Percentiles rank a stretch among this genome's conserved stretches.
These are phyloP conservation scores for Notocelia uddmanniana DNA, from an alignment of 2,888 invertebrate genomes.

Conservation along the genomic window DNA sequence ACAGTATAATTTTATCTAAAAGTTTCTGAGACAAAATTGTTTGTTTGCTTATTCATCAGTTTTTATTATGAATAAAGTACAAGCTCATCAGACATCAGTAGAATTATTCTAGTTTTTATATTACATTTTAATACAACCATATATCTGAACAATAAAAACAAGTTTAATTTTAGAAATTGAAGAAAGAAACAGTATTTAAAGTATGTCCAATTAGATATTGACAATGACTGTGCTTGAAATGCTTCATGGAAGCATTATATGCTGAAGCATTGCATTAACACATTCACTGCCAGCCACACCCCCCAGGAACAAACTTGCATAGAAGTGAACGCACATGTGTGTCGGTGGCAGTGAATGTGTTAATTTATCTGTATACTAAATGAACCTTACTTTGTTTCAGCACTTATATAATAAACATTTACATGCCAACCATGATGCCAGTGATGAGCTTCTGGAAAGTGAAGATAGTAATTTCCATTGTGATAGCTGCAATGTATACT, in stretches of 20 bases:
- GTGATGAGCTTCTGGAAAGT: slow-evolving; percentile 49
- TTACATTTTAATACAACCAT: not conserved
- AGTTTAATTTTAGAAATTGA: too few species aligned
- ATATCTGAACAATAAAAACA: not conserved
- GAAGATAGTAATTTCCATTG: slow-evolving; percentile 72
- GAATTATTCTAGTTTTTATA: too few species aligned
- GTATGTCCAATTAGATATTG: not conserved
- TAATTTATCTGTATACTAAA: not conserved
- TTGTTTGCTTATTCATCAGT: not conserved
- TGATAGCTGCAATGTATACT: slow-evolving; percentile 84
- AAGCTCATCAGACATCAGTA: not conserved
- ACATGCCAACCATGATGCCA: slow-evolving; percentile 71
- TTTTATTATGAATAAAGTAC: not conserved
- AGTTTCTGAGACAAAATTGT: too few species aligned
- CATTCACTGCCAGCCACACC: too few species aligned
- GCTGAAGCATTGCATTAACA: too few species aligned
- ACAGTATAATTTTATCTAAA: not conserved
- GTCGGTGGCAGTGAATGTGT: too few species aligned
- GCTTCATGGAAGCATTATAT: not conserved
- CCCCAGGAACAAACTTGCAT: too few species aligned
- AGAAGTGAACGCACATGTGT: too few species aligned
- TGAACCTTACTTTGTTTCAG: slow-evolving; percentile 67
- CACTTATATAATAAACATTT: slow-evolving; percentile 87
- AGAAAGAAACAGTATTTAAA: not conserved
- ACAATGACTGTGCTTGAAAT: not conserved